Conservation (phyloP, 2,888 invertebrate genomes). For the Agrotis exclamationis region DNA sequence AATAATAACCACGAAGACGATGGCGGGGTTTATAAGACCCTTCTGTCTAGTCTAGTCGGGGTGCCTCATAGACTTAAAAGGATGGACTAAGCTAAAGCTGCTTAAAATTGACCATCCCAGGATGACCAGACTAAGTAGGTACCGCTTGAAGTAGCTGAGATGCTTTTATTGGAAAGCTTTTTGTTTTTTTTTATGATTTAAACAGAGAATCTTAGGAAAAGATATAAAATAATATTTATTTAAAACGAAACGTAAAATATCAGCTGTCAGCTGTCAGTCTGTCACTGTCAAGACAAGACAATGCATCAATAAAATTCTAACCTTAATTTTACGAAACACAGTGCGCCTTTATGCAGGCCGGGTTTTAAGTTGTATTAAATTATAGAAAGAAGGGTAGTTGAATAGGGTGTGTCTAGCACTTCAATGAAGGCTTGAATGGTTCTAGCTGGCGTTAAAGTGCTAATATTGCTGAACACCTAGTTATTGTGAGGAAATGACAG, state of each 20-base stretch:
- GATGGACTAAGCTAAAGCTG: no score
- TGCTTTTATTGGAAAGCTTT: no score
- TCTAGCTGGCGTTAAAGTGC: not conserved
- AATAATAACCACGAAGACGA: no score
- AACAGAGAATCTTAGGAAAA: no score
- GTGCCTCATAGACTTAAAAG: no score
- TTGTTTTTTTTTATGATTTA: no score
- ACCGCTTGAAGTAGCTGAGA: no score
- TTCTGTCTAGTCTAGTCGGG: no score
- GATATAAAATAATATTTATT: no score
- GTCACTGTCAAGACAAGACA: not conserved
- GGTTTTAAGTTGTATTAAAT: not conserved
- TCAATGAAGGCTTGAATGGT: not conserved
- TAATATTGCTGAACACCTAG: not conserved
- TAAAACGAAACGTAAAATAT: slow-evolving; percentile 1
- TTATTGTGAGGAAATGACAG: not conserved
- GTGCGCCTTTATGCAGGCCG: not conserved
- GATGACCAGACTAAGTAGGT: no score
- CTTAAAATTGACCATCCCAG: no score
- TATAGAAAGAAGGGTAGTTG: not conserved
- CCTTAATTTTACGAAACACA: slow-evolving; percentile 13
- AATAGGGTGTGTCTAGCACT: not conserved
- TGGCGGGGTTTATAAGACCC: no score
- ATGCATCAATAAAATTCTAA: slow-evolving; percentile 19
- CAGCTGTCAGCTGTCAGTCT: not conserved